Evolutionary conservation across 1,140 invertebrate genomes (phyloP).

Genomic region (Drosophila ohnishii): DNA sequence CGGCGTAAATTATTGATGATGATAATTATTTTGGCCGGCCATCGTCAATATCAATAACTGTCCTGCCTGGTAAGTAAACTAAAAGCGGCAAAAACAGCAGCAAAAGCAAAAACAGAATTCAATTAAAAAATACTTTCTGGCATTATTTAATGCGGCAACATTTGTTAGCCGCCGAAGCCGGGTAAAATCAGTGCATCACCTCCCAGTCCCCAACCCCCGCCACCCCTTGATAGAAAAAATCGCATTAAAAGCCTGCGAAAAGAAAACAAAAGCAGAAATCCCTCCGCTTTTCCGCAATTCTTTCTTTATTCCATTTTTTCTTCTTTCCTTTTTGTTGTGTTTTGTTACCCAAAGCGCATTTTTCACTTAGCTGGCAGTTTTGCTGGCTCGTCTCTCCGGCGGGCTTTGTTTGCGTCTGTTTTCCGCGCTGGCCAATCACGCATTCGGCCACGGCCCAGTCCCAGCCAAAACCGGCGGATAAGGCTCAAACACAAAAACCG

Average conservation of each 20-base stretch:
- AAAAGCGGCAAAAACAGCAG: constrained; percentile 23
- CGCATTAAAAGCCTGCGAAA: constrained; percentile 56
- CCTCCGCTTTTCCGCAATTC: constrained; percentile 21
- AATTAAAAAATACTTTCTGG: constrained; percentile 64
- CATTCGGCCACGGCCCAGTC: constrained; percentile 58
- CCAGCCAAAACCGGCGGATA: constrained; percentile 50
- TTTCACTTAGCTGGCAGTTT: constrained; percentile 54
- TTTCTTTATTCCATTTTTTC: constrained; percentile 36
- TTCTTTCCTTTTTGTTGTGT: constrained; percentile 12
- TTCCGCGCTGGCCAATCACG: constrained; percentile 71
- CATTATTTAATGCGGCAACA: constrained; percentile 52
- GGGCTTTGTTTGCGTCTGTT: constrained; percentile 48
- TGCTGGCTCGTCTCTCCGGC: constrained; percentile 39
- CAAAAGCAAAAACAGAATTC: constrained; percentile 35
- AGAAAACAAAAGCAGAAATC: constrained; percentile 57
- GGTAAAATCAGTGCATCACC: constrained; percentile 58
- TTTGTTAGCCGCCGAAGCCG: constrained; percentile 50
- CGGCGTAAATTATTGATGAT: background rate
- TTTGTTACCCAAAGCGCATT: constrained; percentile 57
- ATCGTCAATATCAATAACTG: constrained; percentile 49
- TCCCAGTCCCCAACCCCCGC: background rate
- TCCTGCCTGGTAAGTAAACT: constrained; percentile 45
- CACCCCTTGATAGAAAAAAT: constrained; percentile 22
- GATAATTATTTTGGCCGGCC: constrained; percentile 23
- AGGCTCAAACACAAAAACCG: constrained; percentile 27